Percentiles rank a stretch among this genome's conserved stretches.
Evolutionary conservation across 2,797 vertebrate genomes (phyloP).

Genomic region (Cryptoblepharus egeriae): DNA sequence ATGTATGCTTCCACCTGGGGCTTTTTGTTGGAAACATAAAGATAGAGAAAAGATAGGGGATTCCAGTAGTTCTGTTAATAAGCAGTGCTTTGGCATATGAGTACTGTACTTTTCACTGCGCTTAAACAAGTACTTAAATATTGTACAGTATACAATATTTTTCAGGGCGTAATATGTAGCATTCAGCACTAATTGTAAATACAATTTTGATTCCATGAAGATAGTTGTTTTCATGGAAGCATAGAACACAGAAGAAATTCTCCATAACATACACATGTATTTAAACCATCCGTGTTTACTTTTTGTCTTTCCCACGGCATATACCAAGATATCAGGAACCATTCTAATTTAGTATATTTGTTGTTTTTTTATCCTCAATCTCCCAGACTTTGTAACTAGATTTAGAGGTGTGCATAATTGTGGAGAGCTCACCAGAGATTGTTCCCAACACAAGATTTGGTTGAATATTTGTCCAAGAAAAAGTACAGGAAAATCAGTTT

Average conservation of each 20-base stretch:
- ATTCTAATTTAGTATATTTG: not conserved
- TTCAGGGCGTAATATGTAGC: constrained; percentile 26
- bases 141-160: constrained; percentile 8
- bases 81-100: constrained; percentile 28
- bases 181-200: constrained; percentile 10
- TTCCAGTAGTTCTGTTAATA: constrained; percentile 28
- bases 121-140: constrained; percentile 8
- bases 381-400: not conserved
- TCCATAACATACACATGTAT: not conserved
- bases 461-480: not conserved
- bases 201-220: constrained; percentile 36
- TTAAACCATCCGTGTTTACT: not conserved
- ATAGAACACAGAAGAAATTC: not conserved
- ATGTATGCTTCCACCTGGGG: constrained; percentile 15
- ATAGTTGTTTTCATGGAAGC: not conserved
- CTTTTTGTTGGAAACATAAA: constrained; percentile 39
- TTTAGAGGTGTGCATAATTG: not conserved
- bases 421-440: not conserved
- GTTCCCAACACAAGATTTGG: not conserved
- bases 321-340: not conserved
- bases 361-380: not conserved
- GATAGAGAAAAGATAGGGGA: constrained; percentile 34
- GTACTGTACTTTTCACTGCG: constrained; percentile 12
- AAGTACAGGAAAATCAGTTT: not conserved
- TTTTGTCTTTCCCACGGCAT: not conserved